Evolutionary conservation across 2,888 invertebrate genomes (phyloP).

Genomic region (Aplocera efformata): DNA sequence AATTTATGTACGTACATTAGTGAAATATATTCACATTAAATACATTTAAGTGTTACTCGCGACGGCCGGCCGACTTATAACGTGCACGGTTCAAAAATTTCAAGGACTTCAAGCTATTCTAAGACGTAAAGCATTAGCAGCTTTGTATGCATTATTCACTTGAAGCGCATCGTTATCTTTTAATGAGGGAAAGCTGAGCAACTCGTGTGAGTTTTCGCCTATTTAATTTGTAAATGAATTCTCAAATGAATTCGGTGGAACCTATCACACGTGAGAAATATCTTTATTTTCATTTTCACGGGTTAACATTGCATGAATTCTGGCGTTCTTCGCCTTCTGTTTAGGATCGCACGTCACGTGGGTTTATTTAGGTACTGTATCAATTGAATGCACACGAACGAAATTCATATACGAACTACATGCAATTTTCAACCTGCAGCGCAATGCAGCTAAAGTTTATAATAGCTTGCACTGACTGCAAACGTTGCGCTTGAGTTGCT

Average conservation of each 20-base stretch:
- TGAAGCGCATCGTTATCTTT: constrained; percentile 8
- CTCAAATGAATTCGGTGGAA: neutral
- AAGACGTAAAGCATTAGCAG: constrained; percentile 21
- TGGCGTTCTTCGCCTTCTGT: constrained; percentile 4
- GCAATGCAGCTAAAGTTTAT: constrained; percentile 7
- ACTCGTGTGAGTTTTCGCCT: constrained; percentile 11
- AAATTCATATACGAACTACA: constrained; percentile 2
- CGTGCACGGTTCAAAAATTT: constrained; percentile 48
- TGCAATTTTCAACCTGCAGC: constrained; percentile 12
- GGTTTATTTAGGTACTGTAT: constrained; percentile 10
- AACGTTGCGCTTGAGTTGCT: constrained; percentile 7
- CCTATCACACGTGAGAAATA: constrained; percentile 4
- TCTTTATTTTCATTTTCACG: constrained; percentile 2
- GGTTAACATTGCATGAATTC: constrained; percentile 14
- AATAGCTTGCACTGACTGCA: constrained; percentile 8
- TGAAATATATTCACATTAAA: constrained; percentile 14
- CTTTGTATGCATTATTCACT: constrained; percentile 23
- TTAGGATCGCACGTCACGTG: constrained; percentile 13
- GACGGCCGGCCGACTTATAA: constrained; percentile 15
- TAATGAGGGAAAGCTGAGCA: constrained; percentile 4
- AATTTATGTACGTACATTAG: constrained; percentile 30
- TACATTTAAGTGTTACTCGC: constrained; percentile 24
- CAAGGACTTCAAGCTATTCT: constrained; percentile 42
- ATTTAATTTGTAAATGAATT: constrained; percentile 3
- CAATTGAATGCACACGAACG: constrained; percentile 3